Base-by-base conservation (phyloP, 2,888 invertebrate species). In the Trichogramma dendrolimi region DNA sequence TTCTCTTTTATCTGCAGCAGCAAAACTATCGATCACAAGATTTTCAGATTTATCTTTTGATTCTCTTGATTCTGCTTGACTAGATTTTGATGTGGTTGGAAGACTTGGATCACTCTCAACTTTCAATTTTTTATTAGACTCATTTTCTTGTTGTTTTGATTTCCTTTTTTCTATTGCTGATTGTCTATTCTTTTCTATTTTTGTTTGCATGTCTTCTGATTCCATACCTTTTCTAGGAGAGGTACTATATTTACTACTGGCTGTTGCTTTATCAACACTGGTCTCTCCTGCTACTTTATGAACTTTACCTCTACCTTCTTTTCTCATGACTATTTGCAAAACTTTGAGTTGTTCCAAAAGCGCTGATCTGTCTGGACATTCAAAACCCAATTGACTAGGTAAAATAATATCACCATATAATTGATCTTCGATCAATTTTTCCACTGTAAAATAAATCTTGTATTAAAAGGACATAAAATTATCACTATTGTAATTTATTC, bases 351-450 rank as follows among this genome's bases (percentile, higher is more conserved):
- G 79, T 41, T 75, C 72, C 50, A 70, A 43, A n/a, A 78, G 64
- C 42, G 71, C 69, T n/a, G 69, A 67, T 52, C 68, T 68, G 64
- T 75, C 73, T 1, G 67, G 5, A 47, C 74, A 76, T 14, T 71
- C 67, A 54, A 77, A 77, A 44, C 70, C 70, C 3, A 77, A 61
- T 7, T 67, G 42, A 1, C 67, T 66, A 4, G 79, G 78, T 43
- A 79, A 46, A 6, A 52, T 58, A 4, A 75, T 70, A 0, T 61
- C 55, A 1, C 61, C 68, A 38, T 85, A 83, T 1, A 91, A 46
- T 70, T 91, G 91, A 62, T 87, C 84, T 4, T 80, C 67, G 1
- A 91, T 82, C 54, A 87, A 85, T 7, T 83, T 79, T 73, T 88
- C 87, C 76, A 92, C 91, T 91, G 75, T 56, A 77, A 80, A 42